A percentile compares a stretch with the other conserved stretches of the same genome.
phyloP scores from a whole-genome alignment of 2,888 invertebrate species.

The Cistogaster globosa region DNA sequence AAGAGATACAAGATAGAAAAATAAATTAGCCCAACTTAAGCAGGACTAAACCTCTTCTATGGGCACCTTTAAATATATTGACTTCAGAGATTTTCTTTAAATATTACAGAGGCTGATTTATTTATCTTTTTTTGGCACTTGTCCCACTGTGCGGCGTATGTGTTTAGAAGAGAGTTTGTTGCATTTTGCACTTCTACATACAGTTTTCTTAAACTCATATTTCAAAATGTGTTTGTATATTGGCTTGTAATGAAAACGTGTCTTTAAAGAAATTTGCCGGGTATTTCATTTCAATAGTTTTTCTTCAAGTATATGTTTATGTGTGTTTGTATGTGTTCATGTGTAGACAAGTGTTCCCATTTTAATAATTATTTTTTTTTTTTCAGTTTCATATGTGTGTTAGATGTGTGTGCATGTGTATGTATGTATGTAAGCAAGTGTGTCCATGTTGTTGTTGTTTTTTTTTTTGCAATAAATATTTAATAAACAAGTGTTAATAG shows the following conservation, averaged over 20 bases:
- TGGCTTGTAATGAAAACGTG: slow-evolving; percentile 41
- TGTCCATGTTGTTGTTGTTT: neutral
- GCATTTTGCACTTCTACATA: slow-evolving; percentile 4
- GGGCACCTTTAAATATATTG: too few relatives aligned
- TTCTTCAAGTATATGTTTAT: slow-evolving; percentile 36
- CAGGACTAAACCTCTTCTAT: too few relatives aligned
- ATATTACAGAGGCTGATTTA: too few relatives aligned
- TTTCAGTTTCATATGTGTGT: too few relatives aligned
- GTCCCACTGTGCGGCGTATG: neutral
- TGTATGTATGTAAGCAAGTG: slow-evolving; percentile 1
- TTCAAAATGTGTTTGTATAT: slow-evolving; percentile 15
- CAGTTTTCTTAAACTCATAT: slow-evolving; percentile 14
- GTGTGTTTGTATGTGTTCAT: slow-evolving; percentile 10
- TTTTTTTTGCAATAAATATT: slow-evolving; percentile 50
- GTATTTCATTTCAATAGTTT: slow-evolving; percentile 57
- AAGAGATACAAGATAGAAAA: too few relatives aligned
- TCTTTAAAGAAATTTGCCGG: slow-evolving; percentile 66
- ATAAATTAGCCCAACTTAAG: too few relatives aligned
- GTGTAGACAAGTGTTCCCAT: slow-evolving; percentile 67
- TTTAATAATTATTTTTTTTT: slow-evolving; percentile 23
- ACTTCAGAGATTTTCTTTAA: too few relatives aligned
- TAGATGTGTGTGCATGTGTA: neutral
- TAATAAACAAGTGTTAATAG: slow-evolving; percentile 69
- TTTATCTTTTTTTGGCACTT: slow-evolving; percentile 6
- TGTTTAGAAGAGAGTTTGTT: neutral